These are phyloP conservation scores for Morelia viridis DNA, from an alignment of 2,797 vertebrate species.

Conservation along the genomic window DNA sequence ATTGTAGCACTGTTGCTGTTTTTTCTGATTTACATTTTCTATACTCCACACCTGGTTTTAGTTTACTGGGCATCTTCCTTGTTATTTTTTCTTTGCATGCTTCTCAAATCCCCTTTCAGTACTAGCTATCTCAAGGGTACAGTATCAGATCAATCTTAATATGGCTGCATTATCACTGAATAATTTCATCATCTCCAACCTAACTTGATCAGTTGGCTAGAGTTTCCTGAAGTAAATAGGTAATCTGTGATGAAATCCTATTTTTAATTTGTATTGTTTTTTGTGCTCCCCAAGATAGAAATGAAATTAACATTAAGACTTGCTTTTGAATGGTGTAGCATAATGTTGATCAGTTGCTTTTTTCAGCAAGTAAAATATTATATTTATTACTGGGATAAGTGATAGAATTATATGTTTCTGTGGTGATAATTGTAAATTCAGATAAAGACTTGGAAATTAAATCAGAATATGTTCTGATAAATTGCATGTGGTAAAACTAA, in stretches of 20 bases:
- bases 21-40: neutral
- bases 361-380: neutral
- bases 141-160: neutral
- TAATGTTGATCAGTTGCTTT: neutral
- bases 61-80: neutral
- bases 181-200: neutral
- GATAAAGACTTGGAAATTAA: neutral
- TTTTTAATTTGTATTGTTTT: neutral
- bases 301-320: neutral
- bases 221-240: neutral
- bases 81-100: neutral
- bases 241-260: neutral
- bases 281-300: neutral
- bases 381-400: neutral
- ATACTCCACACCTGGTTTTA: neutral
- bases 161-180: neutral
- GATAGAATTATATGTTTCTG: neutral
- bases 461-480: neutral
- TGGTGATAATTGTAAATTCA: neutral
- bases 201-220: neutral
- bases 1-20: neutral
- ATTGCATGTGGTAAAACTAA: neutral
- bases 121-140: neutral
- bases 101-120: neutral
- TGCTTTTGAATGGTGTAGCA: neutral